Base-by-base conservation (phyloP, 2,888 invertebrate genomes). In the Apamea epomidion region DNA sequence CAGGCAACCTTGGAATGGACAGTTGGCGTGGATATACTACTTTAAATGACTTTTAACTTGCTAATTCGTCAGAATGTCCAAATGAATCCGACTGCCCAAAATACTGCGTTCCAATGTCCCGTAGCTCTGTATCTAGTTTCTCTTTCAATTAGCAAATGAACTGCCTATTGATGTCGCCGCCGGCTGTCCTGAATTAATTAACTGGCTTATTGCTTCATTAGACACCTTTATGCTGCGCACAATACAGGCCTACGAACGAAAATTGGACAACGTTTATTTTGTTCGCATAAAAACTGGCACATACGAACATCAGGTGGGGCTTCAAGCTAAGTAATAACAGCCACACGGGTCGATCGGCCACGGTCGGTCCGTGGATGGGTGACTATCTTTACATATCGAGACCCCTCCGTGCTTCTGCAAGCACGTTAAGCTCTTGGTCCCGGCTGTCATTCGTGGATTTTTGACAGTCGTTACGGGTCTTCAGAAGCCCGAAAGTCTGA, bases 121-220 rank as follows among this genome's bases (percentile, higher is more conserved):
- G 45, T n/a, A 18, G 14, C 48, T 77, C n/a, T 14, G 29, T 71
- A 29, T 32, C 10, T 12, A 29, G 45, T 62, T 48, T 67, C 78
- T 84, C 60, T 51, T 73, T 51, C 81, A 86, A 80, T 86, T 78
- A 76, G 64, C 72, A 64, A 81, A 79, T 75, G 51, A 54, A 62
- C 69, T 68, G 70, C 54, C 42, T 74, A 69, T 71, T 81, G 64
- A 77, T 83, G 83, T 64, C 70, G 60, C 72, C 54, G 71, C 62
- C 7, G 32, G 71, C 76, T 54, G 73, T 70, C 48, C 82, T 69
- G 76, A 64, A 74, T 86, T 80, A n/a, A 86, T 84, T 80, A 82
- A 51, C 70, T 62, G 65, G 32, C 68, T 74, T 29, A 75, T 82
- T 76, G 82, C 75, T 80, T 86, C 84, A 86, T 86, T 84, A 83